Evolutionary conservation across 2,113 vertebrate species (phyloP).

Genomic region (Triplophysa tibetana): DNA sequence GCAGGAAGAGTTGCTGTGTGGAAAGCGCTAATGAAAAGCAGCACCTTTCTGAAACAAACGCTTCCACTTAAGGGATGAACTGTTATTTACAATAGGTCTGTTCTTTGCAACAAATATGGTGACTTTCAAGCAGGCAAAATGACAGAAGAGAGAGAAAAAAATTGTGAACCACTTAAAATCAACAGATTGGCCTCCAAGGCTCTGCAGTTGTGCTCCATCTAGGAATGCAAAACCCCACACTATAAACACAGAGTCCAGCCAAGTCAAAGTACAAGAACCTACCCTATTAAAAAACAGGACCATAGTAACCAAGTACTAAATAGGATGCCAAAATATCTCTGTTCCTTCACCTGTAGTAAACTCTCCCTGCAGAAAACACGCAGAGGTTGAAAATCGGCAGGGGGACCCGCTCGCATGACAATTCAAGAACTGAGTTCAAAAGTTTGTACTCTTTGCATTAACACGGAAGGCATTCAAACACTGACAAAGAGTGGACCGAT

Average conservation of each 20-base stretch:
- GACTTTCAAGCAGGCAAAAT: background rate
- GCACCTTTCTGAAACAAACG: conserved; percentile 14
- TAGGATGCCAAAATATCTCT: conserved; percentile 49
- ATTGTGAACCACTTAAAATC: conserved; percentile 61
- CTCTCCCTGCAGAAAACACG: conserved; percentile 37
- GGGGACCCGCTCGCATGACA: conserved; percentile 66
- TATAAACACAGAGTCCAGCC: conserved; percentile 63
- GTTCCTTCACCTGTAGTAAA: conserved; percentile 59
- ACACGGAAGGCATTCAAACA: conserved; percentile 67
- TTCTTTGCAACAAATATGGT: background rate
- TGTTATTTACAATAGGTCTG: conserved; percentile 12
- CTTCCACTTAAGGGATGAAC: conserved; percentile 18
- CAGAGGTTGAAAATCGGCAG: conserved; percentile 43
- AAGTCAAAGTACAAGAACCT: conserved; percentile 54
- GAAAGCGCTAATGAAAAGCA: conserved; percentile 52
- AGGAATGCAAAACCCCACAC: conserved; percentile 67
- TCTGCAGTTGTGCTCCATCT: conserved; percentile 58
- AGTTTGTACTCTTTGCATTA: conserved; percentile 63
- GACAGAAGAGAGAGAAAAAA: conserved; percentile 15
- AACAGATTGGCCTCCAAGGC: conserved; percentile 50
- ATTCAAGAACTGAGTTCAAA: conserved; percentile 57
- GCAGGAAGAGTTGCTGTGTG: conserved; percentile 37
- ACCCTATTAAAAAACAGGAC: conserved; percentile 43
- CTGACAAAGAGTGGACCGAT: conserved; percentile 56
- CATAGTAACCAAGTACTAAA: conserved; percentile 50